These are phyloP conservation scores for Megaleporinus macrocephalus DNA, from an alignment of 2,113 vertebrate genomes.

Conservation along the genomic window DNA sequence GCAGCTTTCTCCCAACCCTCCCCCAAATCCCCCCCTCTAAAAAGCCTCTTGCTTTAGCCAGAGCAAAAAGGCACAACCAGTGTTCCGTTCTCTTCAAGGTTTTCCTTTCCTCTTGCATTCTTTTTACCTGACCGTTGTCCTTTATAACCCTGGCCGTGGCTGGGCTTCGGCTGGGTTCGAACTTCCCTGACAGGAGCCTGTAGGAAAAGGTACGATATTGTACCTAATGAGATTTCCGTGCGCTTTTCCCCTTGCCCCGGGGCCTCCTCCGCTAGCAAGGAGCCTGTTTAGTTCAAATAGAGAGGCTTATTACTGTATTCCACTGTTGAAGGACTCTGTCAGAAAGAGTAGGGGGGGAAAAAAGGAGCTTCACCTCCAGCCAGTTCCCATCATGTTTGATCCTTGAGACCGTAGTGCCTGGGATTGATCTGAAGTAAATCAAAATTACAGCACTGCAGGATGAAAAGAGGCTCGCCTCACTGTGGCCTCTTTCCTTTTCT, in stretches of 20 bases:
- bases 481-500: slow-evolving; percentile 10
- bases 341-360: slow-evolving; percentile 24
- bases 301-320: slow-evolving; percentile 73
- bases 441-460: slow-evolving; percentile 46
- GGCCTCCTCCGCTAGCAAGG: slow-evolving; percentile 48
- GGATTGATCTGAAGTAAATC: slow-evolving; percentile 69
- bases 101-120: slow-evolving; percentile 8
- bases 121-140: slow-evolving; percentile 54
- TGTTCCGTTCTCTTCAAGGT: slow-evolving; percentile 54
- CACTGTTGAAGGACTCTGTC: slow-evolving; percentile 64
- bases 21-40: slow-evolving; percentile 25
- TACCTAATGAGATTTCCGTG: slow-evolving; percentile 76
- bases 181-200: slow-evolving; percentile 59
- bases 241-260: slow-evolving; percentile 55
- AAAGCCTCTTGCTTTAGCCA: slow-evolving; percentile 48
- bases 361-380: slow-evolving; percentile 70
- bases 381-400: slow-evolving; percentile 75
- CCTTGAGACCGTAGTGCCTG: slow-evolving; percentile 59
- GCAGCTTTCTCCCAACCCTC: slow-evolving; percentile 64
- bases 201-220: slow-evolving; percentile 64
- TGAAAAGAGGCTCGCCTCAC: slow-evolving; percentile 29
- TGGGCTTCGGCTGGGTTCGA: slow-evolving; percentile 51
- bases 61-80: slow-evolving; percentile 44
- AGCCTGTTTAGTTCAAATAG: slow-evolving; percentile 72
- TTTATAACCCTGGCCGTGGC: slow-evolving; percentile 62